Conservation (phyloP, 2,888 invertebrate genomes). For the Dysmachus trigonus region DNA sequence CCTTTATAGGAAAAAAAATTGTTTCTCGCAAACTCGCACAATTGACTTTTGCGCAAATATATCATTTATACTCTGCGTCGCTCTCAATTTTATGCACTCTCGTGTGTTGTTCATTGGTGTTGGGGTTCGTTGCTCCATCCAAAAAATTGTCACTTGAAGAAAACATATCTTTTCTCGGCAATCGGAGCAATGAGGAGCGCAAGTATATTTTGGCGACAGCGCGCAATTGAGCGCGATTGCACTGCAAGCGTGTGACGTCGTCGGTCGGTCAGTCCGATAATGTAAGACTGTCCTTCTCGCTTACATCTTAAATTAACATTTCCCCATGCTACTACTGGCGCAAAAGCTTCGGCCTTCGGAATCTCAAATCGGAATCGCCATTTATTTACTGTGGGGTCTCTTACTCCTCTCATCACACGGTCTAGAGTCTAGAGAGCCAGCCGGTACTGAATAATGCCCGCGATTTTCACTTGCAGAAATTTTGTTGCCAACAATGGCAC, state of each 20-base stretch:
- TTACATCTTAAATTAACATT: not conserved
- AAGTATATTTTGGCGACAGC: not conserved
- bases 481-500: not conserved
- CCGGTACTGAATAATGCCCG: not conserved
- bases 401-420: not conserved
- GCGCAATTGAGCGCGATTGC: not conserved
- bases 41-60: slow-evolving; percentile 14
- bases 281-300: not conserved
- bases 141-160: slow-evolving; percentile 1
- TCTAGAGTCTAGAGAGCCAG: too few relatives aligned
- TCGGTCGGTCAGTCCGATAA: too few relatives aligned
- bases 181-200: not conserved
- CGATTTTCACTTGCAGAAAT: not conserved
- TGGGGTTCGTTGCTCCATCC: not conserved
- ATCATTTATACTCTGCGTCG: not conserved
- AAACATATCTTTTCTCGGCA: not conserved
- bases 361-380: not conserved
- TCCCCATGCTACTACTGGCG: not conserved
- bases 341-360: not conserved
- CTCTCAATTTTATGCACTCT: not conserved
- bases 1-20: not conserved
- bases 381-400: not conserved
- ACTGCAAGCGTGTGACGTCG: not conserved
- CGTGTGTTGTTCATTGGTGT: not conserved
- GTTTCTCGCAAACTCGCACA: not conserved